Base-by-base conservation (phyloP, 2,113 vertebrate genomes). In the Sitta europaea region DNA sequence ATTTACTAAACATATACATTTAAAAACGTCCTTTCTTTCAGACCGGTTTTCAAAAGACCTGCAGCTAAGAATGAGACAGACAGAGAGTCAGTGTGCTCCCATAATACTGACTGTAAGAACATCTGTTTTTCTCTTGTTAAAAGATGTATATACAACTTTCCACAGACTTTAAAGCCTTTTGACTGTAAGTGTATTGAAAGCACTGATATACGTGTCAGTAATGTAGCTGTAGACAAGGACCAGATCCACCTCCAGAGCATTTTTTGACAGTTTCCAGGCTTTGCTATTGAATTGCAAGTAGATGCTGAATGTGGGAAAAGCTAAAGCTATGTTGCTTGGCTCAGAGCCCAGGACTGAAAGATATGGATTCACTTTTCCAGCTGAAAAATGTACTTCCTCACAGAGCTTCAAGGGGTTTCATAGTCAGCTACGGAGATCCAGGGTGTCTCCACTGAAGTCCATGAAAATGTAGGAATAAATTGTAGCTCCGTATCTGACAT, bases 211-310 rank as follows among this genome's bases (percentile, higher is more conserved):
- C 2, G 2, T 96, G 80, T 90, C 96, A 96, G 68, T 91, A 92
- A 81, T 58, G 71, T 73, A 89, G 91, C 75, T 89, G 66, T 54
- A 92, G 95, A 96, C 82, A 96, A 95, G 94, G 92, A 95, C 91
- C 94, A 97, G 95, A 96, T 93, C 92, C 36, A 96, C 88, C 58
- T 96, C 77, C 86, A 94, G 92, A 94, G 94, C 6, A 4, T 48
- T 77, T 93, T 95, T 75, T 97, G 96, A 97, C 94, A 92, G 59
- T 96, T 96, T 97, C 96, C 97, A 97, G 97, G 79, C 95, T 94
- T 93, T 88, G 72, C 82, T 93, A 53, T 96, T 92, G 93, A 96
- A 97, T 90, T n/a, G 79, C 63, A 94, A 92, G 93, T 88, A 88
- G 55, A 94, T 61, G 92, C 40, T 88, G 76, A 94, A 94, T 97